These are phyloP conservation scores for Oxygymnocypris stewartii DNA, from an alignment of 2,113 vertebrate genomes.

Conservation along the genomic window DNA sequence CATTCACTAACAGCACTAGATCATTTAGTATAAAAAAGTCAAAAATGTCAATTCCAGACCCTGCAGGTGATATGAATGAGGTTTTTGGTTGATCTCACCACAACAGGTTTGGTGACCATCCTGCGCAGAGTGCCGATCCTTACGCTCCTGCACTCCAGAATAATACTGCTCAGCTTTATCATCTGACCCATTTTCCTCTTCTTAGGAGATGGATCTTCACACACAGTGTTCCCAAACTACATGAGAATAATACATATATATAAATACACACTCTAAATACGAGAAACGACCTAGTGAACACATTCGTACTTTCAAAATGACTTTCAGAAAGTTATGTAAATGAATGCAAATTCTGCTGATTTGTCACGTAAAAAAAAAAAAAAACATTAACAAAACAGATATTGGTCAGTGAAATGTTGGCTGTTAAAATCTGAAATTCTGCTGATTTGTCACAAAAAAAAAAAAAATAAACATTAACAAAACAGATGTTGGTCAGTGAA, in stretches of 20 bases:
- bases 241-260: conserved; percentile 22
- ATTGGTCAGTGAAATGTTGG: no score
- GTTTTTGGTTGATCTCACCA: conserved; percentile 78
- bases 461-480: no score
- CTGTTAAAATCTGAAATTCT: no score
- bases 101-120: conserved; percentile 87
- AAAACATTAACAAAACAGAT: no score
- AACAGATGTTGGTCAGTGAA: no score
- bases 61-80: no score
- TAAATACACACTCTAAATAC: background rate
- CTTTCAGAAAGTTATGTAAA: background rate
- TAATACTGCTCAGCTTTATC: conserved; percentile 77
- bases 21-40: background rate
- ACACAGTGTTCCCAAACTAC: conserved; percentile 86
- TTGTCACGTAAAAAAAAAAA: no score
- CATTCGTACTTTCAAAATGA: background rate
- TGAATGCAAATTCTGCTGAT: no score
- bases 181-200: conserved; percentile 75
- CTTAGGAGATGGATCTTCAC: conserved; percentile 68
- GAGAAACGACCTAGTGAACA: background rate
- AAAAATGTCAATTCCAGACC: background rate
- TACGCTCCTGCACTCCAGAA: conserved; percentile 90
- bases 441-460: no score
- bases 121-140: conserved; percentile 87
- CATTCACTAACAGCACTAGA: background rate